Evolutionary conservation across 2,797 vertebrate species (phyloP).

Genomic region (Pogoniulus pusillus): DNA sequence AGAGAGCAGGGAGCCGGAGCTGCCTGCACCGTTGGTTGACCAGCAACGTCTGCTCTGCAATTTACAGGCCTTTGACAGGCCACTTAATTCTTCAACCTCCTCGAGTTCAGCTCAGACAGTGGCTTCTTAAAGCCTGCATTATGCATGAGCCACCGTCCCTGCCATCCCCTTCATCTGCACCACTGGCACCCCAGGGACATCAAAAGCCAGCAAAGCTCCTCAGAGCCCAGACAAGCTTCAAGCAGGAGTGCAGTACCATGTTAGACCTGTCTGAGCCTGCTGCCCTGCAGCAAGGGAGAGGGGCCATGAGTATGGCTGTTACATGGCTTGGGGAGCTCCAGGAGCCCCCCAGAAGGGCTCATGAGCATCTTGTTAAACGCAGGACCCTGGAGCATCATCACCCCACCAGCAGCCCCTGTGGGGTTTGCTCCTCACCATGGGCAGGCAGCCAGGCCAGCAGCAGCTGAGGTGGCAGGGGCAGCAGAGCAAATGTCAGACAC

Average conservation of each 20-base stretch:
- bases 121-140: background rate
- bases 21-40: fast-evolving
- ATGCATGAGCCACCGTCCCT: constrained; percentile 5
- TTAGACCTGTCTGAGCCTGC: fast-evolving
- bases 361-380: fast-evolving
- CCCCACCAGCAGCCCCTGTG: fast-evolving
- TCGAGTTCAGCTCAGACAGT: background rate
- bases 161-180: background rate
- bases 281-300: background rate
- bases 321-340: fast-evolving
- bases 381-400: background rate
- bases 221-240: background rate
- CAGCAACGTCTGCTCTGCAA: background rate
- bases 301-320: fast-evolving
- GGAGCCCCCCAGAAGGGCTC: background rate
- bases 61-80: background rate
- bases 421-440: fast-evolving
- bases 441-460: background rate
- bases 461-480: background rate
- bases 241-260: fast-evolving
- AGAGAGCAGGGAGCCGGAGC: fast-evolving
- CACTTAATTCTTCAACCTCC: constrained; percentile 1
- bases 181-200: background rate
- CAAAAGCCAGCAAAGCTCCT: background rate
- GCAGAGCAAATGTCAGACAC: fast-evolving